phyloP scores from a whole-genome alignment of 2,888 invertebrate genomes.

The Eupsilia transversa region DNA sequence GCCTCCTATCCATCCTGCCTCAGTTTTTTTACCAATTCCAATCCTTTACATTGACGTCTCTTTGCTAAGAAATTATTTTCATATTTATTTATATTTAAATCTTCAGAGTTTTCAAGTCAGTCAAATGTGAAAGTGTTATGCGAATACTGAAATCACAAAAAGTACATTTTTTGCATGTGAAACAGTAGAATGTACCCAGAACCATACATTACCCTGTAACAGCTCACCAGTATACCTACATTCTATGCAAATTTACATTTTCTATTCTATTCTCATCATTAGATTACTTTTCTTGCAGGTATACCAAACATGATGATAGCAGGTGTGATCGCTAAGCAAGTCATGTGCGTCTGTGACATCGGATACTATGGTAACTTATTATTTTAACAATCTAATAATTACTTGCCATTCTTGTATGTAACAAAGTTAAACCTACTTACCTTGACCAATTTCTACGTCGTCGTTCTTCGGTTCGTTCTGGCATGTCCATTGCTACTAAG shows the following conservation, averaged over 20 bases:
- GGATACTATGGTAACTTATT: slow-evolving; percentile 90
- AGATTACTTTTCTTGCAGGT: slow-evolving; percentile 64
- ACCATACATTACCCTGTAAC: background rate
- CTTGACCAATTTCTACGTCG: background rate
- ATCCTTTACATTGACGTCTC: background rate
- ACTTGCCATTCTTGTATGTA: background rate
- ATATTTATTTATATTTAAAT: background rate
- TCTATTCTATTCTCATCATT: background rate
- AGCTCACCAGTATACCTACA: background rate
- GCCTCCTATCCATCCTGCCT: too few relatives aligned
- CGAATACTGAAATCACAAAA: background rate
- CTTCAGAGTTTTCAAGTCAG: background rate
- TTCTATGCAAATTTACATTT: background rate
- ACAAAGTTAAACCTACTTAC: background rate
- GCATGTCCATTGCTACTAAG: background rate
- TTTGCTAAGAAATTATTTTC: background rate
- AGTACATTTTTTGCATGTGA: background rate
- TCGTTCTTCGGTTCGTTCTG: background rate
- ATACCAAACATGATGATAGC: slow-evolving; percentile 75
- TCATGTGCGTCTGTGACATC: slow-evolving; percentile 92
- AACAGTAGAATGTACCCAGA: background rate
- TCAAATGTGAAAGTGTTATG: background rate
- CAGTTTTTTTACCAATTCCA: background rate
- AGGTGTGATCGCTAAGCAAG: slow-evolving; percentile 80
- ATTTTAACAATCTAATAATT: background rate